Evolutionary conservation across 2,888 invertebrate species (phyloP).

Genomic region (Chrysina gloriosa): DNA sequence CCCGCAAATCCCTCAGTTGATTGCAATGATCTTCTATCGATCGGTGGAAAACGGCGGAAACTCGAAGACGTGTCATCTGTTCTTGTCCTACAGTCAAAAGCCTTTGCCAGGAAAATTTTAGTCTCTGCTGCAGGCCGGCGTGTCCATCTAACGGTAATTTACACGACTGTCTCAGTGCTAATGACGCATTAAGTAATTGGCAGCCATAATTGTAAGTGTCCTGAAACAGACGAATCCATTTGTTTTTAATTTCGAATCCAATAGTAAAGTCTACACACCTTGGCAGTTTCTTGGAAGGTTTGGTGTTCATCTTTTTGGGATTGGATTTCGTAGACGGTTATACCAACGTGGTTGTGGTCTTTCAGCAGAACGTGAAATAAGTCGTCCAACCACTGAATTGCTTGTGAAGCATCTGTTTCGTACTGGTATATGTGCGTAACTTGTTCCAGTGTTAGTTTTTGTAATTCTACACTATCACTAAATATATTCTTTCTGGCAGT

Average conservation of each 20-base stretch:
- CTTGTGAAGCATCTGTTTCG: constrained; percentile 81
- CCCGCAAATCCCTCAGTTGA: constrained; percentile 71
- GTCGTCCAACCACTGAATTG: constrained; percentile 82
- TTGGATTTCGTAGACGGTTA: constrained; percentile 78
- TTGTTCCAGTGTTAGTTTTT: constrained; percentile 82
- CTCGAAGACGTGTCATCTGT: constrained; percentile 79
- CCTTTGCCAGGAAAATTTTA: constrained; percentile 77
- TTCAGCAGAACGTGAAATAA: constrained; percentile 77
- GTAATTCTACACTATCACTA: constrained; percentile 80
- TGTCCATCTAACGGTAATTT: constrained; percentile 72
- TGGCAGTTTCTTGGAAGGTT: constrained; percentile 82
- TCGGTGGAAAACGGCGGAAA: constrained; percentile 81
- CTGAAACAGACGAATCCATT: constrained; percentile 64
- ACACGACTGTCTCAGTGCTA: constrained; percentile 78
- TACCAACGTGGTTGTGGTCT: constrained; percentile 79
- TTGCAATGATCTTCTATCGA: constrained; percentile 75
- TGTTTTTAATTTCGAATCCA: neutral
- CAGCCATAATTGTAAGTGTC: constrained; percentile 85
- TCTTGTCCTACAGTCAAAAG: constrained; percentile 78
- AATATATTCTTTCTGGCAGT: constrained; percentile 77
- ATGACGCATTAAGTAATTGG: constrained; percentile 80
- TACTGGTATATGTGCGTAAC: constrained; percentile 80
- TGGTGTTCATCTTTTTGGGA: constrained; percentile 80
- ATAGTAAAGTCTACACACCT: constrained; percentile 65
- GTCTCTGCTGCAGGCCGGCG: constrained; percentile 67